Evolutionary conservation across 2,113 vertebrate species (phyloP).

Genomic region (Pollimyrus isidori): DNA sequence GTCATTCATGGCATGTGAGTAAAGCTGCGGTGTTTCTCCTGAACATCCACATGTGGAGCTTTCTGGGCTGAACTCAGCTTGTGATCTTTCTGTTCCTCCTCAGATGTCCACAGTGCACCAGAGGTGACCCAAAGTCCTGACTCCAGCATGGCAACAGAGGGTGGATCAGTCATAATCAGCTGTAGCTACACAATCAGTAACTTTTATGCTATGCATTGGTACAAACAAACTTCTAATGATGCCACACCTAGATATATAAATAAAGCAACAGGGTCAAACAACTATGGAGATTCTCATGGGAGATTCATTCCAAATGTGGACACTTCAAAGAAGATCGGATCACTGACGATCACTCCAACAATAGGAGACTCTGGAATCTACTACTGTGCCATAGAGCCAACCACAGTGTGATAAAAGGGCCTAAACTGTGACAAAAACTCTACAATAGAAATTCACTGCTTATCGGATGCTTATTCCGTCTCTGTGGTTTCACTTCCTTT

Average conservation of each 20-base stretch:
- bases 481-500: too few species aligned
- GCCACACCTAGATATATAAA: conserved; percentile 1
- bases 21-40: too few species aligned
- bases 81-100: not conserved
- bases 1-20: too few species aligned
- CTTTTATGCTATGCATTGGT: conserved; percentile 20
- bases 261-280: not conserved
- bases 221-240: not conserved
- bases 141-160: not conserved
- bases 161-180: not conserved
- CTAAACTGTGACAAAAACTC: conserved; percentile 5
- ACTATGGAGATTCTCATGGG: not conserved
- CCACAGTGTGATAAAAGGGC: not conserved
- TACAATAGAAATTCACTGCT: not conserved
- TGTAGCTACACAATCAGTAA: conserved; percentile 17
- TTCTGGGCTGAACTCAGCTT: not conserved
- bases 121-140: not conserved
- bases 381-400: conserved; percentile 12
- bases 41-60: too few species aligned
- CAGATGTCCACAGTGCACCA: conserved; percentile 5
- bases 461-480: too few species aligned
- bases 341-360: conserved; percentile 5
- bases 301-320: conserved; percentile 2
- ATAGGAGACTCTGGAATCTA: conserved; percentile 4
- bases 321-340: not conserved